Evolutionary conservation across 2,113 vertebrate genomes (phyloP).

Genomic region (Speoplatyrhinus poulsoni): DNA sequence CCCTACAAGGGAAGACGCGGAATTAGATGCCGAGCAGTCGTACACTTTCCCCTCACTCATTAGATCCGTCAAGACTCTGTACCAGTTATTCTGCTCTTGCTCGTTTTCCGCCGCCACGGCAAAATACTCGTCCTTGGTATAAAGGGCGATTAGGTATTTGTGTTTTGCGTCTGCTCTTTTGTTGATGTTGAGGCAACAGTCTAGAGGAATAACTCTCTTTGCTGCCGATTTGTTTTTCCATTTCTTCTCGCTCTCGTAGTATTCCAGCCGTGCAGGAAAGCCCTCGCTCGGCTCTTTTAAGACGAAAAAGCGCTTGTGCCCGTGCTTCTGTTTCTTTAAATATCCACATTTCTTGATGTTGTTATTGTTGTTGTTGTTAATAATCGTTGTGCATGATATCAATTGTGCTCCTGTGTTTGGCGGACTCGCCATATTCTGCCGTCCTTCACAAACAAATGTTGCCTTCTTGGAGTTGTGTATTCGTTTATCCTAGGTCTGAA

Average conservation of each 20-base stretch:
- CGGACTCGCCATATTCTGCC: slow-evolving; percentile 85
- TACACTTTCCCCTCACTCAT: slow-evolving; percentile 83
- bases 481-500: slow-evolving; percentile 24
- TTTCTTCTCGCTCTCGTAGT: slow-evolving; percentile 99
- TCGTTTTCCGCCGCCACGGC: slow-evolving; percentile 95
- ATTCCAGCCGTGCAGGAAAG: slow-evolving; percentile 88
- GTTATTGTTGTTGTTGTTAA: slow-evolving; percentile 58
- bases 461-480: slow-evolving; percentile 45
- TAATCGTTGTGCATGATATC: slow-evolving; percentile 40
- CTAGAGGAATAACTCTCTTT: slow-evolving; percentile 90
- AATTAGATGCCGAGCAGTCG: slow-evolving; percentile 76
- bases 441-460: slow-evolving; percentile 32
- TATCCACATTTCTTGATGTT: slow-evolving; percentile 91
- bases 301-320: slow-evolving; percentile 96
- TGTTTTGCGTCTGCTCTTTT: slow-evolving; percentile 96
- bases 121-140: slow-evolving; percentile 97
- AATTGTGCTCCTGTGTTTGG: slow-evolving; percentile 70
- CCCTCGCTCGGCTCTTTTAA: slow-evolving; percentile 80
- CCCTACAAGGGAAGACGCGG: slow-evolving; percentile 78
- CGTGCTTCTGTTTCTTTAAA: slow-evolving; percentile 94
- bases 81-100: slow-evolving; percentile 94
- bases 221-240: slow-evolving; percentile 93
- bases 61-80: slow-evolving; percentile 85
- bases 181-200: slow-evolving; percentile 94
- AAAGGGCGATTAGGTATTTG: slow-evolving; percentile 95